Evolutionary conservation across 2,797 vertebrate species (phyloP).

Genomic region (Danio kyathit): DNA sequence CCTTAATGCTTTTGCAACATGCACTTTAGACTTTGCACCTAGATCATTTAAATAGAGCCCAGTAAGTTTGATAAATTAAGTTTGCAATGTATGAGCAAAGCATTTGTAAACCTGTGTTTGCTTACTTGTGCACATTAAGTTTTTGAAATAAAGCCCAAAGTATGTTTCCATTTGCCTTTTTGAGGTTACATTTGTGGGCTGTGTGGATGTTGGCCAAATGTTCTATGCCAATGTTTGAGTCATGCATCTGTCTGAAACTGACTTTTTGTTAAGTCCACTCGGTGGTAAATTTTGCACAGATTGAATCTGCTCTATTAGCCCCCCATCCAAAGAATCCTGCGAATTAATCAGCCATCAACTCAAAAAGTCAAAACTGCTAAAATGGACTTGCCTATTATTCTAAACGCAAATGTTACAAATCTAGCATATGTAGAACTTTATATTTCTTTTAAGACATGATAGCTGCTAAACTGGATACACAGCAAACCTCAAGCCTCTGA

Average conservation of each 20-base stretch:
- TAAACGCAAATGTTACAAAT: background rate
- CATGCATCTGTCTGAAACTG: background rate
- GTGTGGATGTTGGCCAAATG: background rate
- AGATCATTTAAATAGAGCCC: too few relatives aligned
- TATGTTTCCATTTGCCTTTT: too few relatives aligned
- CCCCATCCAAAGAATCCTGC: background rate
- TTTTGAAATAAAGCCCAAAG: too few relatives aligned
- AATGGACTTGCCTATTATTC: background rate
- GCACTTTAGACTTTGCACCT: too few relatives aligned
- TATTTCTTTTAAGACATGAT: constrained; percentile 25
- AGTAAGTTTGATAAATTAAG: background rate
- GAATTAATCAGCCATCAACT: background rate
- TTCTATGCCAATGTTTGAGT: background rate
- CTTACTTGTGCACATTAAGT: background rate
- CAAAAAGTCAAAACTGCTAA: background rate
- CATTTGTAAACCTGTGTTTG: background rate
- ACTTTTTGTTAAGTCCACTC: background rate
- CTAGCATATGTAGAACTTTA: constrained; percentile 35
- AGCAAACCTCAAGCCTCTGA: constrained; percentile 34
- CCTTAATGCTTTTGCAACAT: too few relatives aligned
- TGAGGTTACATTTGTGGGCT: background rate
- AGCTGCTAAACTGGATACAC: constrained; percentile 27
- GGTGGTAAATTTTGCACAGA: background rate
- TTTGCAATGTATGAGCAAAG: background rate
- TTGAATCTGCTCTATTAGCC: background rate